Evolutionary conservation across 1,140 invertebrate genomes (phyloP), one percentile per base, ranked within the genome.

Genomic region (Anastrepha obliqua): DNA sequence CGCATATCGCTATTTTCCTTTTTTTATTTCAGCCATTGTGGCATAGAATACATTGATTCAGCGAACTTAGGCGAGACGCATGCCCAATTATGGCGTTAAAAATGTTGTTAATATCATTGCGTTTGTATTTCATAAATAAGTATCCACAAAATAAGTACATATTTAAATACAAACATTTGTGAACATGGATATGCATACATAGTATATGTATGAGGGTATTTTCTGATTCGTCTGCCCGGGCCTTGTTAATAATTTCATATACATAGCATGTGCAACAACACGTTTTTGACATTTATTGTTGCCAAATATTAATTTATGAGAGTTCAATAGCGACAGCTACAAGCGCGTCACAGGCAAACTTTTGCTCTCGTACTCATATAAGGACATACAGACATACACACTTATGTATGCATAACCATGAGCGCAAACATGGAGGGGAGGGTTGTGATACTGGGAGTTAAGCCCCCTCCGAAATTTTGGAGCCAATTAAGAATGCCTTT

Each of bases 251-350:
- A 65, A 6, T 20, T 58, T 58, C 29, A 55, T 55, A 2, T 51
- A 58, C 85, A 39, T 62, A 86, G 44, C 86, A 86, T 86, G 86
- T 86, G 86, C 60, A 86, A 86, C 64, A 58, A 85, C 58, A 85
- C n/a, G 47, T 42, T 65, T 65, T 65, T 86, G 86, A 86, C 86
- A 86, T 62, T 86, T 86, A 86, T 86, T 86, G 86, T 86, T 86
- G 86, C 59, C 86, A 86, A 86, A 86, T 86, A 65, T 60, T 86
- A 60, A 64, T 86, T 86, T 86, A 86, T 86, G 60, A 74, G 3
- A 59, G 81, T 58, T 85, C 51, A 42, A 85, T 58, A 85, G 81
- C 59, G 55, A 59, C 55, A 85, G 51, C 59, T 15, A 85, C 55
- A 42, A 59, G 55, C 81, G 67, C 67, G 39, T 15, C 9, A 15